Conservation (phyloP, 2,113 vertebrate genomes). For the Pitta sordida region DNA sequence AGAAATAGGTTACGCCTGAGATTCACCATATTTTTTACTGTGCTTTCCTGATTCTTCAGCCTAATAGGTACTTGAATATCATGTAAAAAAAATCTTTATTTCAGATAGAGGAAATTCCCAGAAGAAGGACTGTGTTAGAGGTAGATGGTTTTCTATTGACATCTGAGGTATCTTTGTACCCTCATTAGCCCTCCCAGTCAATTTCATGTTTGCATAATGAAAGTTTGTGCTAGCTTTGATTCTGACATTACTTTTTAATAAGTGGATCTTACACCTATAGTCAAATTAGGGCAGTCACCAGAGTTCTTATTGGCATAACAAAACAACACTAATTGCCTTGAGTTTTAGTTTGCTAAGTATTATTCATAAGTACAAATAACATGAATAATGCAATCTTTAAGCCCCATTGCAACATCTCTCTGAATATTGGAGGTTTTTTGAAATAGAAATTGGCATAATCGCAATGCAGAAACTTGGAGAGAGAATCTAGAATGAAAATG, state of each 20-base stretch:
- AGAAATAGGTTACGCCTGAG: not conserved
- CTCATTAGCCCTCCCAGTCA: conserved; percentile 19
- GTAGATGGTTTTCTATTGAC: conserved; percentile 20
- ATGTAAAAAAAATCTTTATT: conserved; percentile 28
- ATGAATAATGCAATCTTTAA: not conserved
- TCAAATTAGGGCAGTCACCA: conserved; percentile 36
- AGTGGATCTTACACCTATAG: conserved; percentile 12
- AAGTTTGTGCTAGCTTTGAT: conserved; percentile 6
- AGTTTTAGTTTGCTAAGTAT: not conserved
- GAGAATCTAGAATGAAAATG: not conserved
- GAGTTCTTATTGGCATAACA: not conserved
- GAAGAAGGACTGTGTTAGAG: not conserved
- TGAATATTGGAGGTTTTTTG: not conserved
- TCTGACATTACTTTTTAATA: conserved; percentile 39
- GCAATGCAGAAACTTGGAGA: not conserved
- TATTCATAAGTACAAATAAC: not conserved
- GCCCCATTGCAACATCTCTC: not conserved
- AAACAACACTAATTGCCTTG: not conserved
- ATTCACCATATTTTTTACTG: not conserved
- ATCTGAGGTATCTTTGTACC: not conserved
- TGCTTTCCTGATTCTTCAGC: not conserved
- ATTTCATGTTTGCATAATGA: conserved; percentile 59
- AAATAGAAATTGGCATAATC: not conserved
- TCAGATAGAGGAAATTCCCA: not conserved
- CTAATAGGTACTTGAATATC: not conserved